Conservation (phyloP, 2,113 vertebrate genomes). For the Macquaria australasica region DNA sequence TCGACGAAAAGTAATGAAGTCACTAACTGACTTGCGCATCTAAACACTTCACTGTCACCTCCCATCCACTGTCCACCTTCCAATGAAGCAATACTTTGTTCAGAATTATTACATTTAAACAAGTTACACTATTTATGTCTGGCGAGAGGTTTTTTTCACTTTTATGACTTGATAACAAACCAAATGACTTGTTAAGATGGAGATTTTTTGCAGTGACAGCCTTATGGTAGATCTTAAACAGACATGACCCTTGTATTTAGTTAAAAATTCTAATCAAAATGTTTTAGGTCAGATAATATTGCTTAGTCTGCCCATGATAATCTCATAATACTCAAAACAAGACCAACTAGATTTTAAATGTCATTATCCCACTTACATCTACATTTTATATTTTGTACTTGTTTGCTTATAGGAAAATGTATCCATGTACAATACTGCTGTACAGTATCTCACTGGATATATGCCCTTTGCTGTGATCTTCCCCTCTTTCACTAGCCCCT, state of each 20-base stretch:
- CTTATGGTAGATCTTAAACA: neutral
- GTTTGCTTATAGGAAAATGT: neutral
- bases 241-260: neutral
- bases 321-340: neutral
- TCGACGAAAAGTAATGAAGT: slow-evolving; percentile 74
- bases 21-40: neutral
- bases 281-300: neutral
- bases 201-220: neutral
- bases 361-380: neutral
- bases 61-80: no score
- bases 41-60: neutral
- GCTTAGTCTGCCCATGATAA: neutral
- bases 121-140: neutral
- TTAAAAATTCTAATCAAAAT: neutral
- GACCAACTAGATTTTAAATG: neutral
- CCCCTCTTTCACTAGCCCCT: slow-evolving; percentile 72
- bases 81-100: neutral
- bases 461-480: slow-evolving; percentile 44
- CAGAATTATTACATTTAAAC: neutral
- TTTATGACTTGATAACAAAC: neutral
- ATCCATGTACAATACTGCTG: slow-evolving; percentile 6
- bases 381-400: neutral
- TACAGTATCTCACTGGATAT: slow-evolving; percentile 41
- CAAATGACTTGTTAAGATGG: neutral
- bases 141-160: neutral